Evolutionary conservation across 2,888 invertebrate genomes (phyloP).

Genomic region (Callyntrura sp.): DNA sequence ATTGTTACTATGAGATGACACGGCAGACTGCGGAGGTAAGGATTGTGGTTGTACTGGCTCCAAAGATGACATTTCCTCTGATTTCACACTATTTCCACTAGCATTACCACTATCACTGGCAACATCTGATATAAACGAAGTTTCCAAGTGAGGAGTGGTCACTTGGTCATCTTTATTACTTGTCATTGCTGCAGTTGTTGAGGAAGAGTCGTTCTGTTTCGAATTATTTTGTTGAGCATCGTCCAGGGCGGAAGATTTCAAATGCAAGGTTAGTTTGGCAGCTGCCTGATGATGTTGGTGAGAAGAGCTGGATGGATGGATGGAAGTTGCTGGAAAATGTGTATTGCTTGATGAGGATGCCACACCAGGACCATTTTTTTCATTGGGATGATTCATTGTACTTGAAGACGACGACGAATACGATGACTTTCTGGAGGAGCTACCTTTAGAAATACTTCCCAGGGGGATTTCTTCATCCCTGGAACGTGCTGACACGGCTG

Average conservation of each 20-base stretch:
- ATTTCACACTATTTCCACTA: constrained; percentile 45
- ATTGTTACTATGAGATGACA: constrained; percentile 45
- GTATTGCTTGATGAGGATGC: constrained; percentile 61
- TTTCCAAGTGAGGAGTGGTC: constrained; percentile 82
- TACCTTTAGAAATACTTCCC: constrained; percentile 74
- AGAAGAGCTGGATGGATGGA: constrained; percentile 25
- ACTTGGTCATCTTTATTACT: constrained; percentile 72
- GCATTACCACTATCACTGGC: constrained; percentile 42
- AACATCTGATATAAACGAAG: constrained; percentile 80
- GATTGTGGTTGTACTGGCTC: background rate
- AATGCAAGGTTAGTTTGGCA: constrained; percentile 41
- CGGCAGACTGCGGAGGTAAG: background rate
- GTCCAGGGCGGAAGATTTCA: constrained; percentile 35
- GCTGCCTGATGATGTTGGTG: constrained; percentile 12
- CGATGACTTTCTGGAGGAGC: constrained; percentile 53
- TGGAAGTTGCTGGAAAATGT: constrained; percentile 39
- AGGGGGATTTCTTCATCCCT: constrained; percentile 82
- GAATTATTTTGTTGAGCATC: constrained; percentile 25
- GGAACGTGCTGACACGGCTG: constrained; percentile 64
- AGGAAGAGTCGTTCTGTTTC: background rate
- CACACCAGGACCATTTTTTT: constrained; percentile 46
- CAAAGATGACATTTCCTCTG: constrained; percentile 46
- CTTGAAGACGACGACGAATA: constrained; percentile 32
- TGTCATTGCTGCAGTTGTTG: constrained; percentile 1
- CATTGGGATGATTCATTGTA: constrained; percentile 13